Percentiles rank a stretch among this genome's conserved stretches.
phyloP scores from a whole-genome alignment of 2,113 vertebrate genomes.

The Rhinolophus ferrumequinum region DNA sequence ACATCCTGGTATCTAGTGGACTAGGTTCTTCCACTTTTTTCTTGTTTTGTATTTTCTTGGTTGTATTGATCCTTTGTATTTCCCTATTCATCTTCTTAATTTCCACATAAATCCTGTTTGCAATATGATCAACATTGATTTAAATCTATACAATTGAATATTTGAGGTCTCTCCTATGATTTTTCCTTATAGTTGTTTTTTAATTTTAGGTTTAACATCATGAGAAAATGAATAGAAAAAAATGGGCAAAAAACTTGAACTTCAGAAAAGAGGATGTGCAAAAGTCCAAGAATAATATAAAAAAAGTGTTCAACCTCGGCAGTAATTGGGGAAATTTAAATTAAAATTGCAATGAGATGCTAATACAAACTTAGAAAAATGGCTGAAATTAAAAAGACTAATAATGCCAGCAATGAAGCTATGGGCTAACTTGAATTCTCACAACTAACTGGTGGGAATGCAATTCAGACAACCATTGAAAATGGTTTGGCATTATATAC shows the following conservation, averaged over 20 bases:
- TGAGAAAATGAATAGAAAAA: neutral
- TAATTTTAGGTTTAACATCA: neutral
- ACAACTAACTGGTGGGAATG: neutral
- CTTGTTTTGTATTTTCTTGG: neutral
- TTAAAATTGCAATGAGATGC: neutral
- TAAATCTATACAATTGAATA: neutral
- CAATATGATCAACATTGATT: neutral
- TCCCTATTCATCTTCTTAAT: neutral
- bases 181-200: neutral
- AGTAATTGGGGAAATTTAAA: neutral
- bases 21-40: neutral
- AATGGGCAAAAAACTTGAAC: neutral
- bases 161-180: neutral
- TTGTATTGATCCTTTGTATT: neutral
- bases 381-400: neutral
- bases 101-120: neutral
- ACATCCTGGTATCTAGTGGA: neutral
- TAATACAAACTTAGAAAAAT: neutral
- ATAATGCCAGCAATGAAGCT: neutral
- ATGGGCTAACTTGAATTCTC: neutral
- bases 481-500: neutral
- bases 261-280: neutral
- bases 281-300: neutral
- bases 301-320: neutral
- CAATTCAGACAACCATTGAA: neutral